These are phyloP conservation scores for Piprites chloris DNA, from an alignment of 2,113 vertebrate species.

Conservation along the genomic window DNA sequence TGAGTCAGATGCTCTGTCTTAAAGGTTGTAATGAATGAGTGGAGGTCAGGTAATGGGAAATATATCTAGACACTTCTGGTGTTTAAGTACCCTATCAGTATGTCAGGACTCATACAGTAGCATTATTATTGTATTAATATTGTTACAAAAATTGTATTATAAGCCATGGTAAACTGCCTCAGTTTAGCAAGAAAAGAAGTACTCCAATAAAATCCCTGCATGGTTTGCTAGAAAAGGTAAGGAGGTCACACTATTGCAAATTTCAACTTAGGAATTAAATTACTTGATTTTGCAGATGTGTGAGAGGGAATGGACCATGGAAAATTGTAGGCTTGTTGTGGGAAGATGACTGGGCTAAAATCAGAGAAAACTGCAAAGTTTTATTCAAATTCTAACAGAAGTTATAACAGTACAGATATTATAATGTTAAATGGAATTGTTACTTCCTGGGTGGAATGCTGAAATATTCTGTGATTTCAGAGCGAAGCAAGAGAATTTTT, in stretches of 20 bases:
- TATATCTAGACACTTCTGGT: neutral
- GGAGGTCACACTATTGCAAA: neutral
- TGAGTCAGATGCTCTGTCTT: neutral
- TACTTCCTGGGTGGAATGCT: neutral
- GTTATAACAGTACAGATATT: neutral
- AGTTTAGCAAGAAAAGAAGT: neutral
- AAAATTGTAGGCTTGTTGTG: neutral
- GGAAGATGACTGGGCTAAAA: neutral
- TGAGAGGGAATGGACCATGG: neutral
- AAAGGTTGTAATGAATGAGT: neutral
- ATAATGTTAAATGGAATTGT: neutral
- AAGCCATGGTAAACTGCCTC: neutral
- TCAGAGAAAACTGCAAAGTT: neutral
- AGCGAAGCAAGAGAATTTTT: neutral
- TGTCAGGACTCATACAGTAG: neutral
- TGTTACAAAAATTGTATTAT: neutral
- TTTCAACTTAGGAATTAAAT: neutral
- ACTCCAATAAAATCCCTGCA: neutral
- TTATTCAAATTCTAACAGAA: neutral
- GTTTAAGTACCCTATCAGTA: neutral
- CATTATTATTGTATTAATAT: neutral
- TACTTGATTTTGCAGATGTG: neutral
- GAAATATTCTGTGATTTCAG: neutral
- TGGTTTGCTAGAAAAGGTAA: neutral
- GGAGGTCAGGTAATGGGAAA: neutral